phyloP scores from a whole-genome alignment of 2,888 invertebrate species.

The Neelides folsomi region DNA sequence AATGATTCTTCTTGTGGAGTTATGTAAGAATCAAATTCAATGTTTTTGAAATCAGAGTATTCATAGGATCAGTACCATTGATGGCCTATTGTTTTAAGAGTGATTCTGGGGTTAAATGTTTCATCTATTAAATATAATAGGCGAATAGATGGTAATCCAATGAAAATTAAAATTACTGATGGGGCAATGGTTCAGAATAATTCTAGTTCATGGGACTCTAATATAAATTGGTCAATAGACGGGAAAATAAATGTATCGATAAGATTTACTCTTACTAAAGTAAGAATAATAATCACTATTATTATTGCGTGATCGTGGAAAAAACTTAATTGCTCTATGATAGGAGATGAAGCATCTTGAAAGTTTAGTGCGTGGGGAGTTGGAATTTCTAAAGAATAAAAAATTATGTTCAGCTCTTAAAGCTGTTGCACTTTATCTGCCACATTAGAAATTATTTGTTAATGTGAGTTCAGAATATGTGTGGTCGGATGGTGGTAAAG shows the following conservation, averaged over 20 bases:
- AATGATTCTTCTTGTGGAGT: conserved; percentile 40
- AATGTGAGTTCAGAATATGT: conserved; percentile 24
- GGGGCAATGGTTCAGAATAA: conserved; percentile 21
- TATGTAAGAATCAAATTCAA: conserved; percentile 53
- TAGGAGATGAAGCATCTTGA: conserved; percentile 49
- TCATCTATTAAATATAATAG: conserved; percentile 22
- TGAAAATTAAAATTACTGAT: conserved; percentile 15
- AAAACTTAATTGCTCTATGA: conserved; percentile 54
- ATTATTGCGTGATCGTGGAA: conserved; percentile 51
- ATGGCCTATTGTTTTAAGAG: conserved; percentile 20
- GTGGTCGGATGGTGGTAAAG: conserved; percentile 27
- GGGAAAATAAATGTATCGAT: conserved; percentile 46
- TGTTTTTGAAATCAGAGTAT: conserved; percentile 49
- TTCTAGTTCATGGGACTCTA: conserved; percentile 15
- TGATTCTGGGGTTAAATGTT: conserved; percentile 14
- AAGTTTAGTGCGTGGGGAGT: conserved; percentile 40
- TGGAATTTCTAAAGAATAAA: conserved; percentile 22
- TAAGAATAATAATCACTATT: conserved; percentile 50
- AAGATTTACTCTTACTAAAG: conserved; percentile 45
- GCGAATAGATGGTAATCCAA: conserved; percentile 21
- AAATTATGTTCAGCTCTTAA: conserved; percentile 21
- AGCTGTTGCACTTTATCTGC: conserved; percentile 21
- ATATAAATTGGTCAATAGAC: conserved; percentile 36
- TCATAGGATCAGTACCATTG: conserved; percentile 53
- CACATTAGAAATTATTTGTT: conserved; percentile 16